Percentiles rank a stretch among this genome's conserved stretches.
Conservation (phyloP, 2,113 vertebrate species). For the Ellobius talpinus region DNA sequence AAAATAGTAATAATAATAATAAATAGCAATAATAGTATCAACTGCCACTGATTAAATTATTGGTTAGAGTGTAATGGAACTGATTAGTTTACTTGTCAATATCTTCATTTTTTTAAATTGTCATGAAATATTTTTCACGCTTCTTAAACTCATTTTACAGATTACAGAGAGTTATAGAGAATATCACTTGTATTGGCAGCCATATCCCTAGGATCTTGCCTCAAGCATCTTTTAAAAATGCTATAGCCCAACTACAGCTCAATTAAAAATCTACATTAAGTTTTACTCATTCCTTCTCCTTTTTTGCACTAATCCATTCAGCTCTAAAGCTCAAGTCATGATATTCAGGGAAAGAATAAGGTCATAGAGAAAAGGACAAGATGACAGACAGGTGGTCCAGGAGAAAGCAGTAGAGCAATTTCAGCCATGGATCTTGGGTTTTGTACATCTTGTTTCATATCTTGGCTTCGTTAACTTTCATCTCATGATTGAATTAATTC, state of each 20-base stretch:
- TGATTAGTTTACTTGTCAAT: not conserved
- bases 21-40: not conserved
- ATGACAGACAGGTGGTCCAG: rapidly evolving
- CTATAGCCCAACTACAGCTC: not conserved
- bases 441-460: not conserved
- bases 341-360: not conserved
- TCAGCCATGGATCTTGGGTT: not conserved
- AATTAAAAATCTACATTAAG: not conserved
- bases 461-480: not conserved
- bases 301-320: not conserved
- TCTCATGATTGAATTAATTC: not conserved
- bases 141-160: not conserved
- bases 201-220: not conserved
- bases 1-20: not conserved
- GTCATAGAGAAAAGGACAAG: too few relatives aligned
- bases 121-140: not conserved
- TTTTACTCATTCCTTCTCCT: not conserved
- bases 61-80: not conserved
- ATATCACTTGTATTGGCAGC: not conserved
- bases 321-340: not conserved
- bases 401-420: not conserved
- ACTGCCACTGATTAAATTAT: not conserved
- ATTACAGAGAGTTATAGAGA: not conserved
- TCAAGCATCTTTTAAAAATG: not conserved
- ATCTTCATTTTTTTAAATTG: slow-evolving; percentile 1